Percentiles rank a stretch among this genome's conserved stretches.
These are phyloP conservation scores for Telenomus remus DNA, from an alignment of 1,140 invertebrate species.

Conservation along the genomic window DNA sequence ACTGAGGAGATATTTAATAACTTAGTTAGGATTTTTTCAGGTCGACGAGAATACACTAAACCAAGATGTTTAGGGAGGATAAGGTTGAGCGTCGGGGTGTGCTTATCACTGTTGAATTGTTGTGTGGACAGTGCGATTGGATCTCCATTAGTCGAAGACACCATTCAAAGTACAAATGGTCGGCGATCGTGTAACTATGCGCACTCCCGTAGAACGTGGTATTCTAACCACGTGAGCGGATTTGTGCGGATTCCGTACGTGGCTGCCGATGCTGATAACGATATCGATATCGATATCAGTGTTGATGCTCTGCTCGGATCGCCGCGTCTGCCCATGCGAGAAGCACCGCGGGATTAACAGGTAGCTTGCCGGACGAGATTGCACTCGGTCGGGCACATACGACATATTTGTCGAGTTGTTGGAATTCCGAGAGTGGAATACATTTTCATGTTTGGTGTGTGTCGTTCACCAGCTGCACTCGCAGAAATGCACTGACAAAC, in stretches of 20 bases:
- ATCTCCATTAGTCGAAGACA: slow-evolving; percentile 32
- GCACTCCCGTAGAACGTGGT: slow-evolving; percentile 36
- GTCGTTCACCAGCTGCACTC: slow-evolving; percentile 39
- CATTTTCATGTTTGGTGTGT: slow-evolving; percentile 48
- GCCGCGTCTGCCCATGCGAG: slow-evolving; percentile 3
- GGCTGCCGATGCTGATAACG: slow-evolving; percentile 13
- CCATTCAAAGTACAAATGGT: slow-evolving; percentile 27
- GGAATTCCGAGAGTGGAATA: slow-evolving; percentile 53
- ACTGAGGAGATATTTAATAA: too few species aligned
- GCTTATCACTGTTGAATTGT: slow-evolving; percentile 21
- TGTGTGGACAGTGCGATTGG: slow-evolving; percentile 11
- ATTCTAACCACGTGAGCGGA: slow-evolving; percentile 46
- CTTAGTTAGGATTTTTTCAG: too few species aligned
- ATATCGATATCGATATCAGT: slow-evolving; percentile 39
- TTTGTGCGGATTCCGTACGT: slow-evolving; percentile 16
- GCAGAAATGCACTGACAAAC: slow-evolving; percentile 25
- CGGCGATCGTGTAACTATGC: slow-evolving; percentile 37
- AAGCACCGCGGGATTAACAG: slow-evolving; percentile 41
- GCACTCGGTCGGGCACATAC: slow-evolving; percentile 30
- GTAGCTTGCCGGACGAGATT: slow-evolving; percentile 43
- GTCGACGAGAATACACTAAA: too few species aligned
- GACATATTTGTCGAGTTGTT: slow-evolving; percentile 54
- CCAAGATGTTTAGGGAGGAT: too few species aligned
- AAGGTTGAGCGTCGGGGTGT: too few species aligned
- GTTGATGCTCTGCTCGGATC: slow-evolving; percentile 12